A percentile compares a stretch with the other conserved stretches of the same genome.
Evolutionary conservation across 2,888 invertebrate genomes (phyloP).

Genomic region (Heliconius cydno): DNA sequence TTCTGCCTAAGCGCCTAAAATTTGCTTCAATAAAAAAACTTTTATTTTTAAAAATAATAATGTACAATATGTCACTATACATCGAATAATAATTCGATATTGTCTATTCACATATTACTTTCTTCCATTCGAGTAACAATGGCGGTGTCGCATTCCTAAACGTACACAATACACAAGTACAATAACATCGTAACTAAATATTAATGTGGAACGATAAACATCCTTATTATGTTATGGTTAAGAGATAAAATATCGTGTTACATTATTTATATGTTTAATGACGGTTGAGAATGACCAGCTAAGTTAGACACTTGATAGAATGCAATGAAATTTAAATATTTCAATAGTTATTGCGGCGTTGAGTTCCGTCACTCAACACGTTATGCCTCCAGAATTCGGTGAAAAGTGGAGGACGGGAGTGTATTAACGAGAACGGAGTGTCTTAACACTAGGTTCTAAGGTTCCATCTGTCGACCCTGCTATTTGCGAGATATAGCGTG

Average conservation of each 20-base stretch:
- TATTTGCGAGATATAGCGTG: too few relatives aligned
- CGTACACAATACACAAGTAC: conserved; percentile 65
- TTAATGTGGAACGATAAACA: conserved; percentile 57
- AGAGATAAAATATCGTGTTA: conserved; percentile 49
- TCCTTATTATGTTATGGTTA: conserved; percentile 53
- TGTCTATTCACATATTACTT: conserved; percentile 39
- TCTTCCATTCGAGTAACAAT: conserved; percentile 59
- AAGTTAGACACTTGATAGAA: conserved; percentile 18
- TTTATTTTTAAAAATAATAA: too few relatives aligned
- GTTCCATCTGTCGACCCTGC: too few relatives aligned
- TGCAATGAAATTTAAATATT: not conserved
- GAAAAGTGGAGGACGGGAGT: not conserved
- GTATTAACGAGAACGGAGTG: not conserved
- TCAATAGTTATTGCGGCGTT: not conserved
- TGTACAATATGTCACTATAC: too few relatives aligned
- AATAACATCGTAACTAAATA: conserved; percentile 58
- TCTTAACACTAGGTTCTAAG: not conserved
- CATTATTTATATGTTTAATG: conserved; percentile 35
- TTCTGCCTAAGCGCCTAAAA: too few relatives aligned
- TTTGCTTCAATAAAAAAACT: too few relatives aligned
- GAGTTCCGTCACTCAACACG: not conserved
- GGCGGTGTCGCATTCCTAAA: conserved; percentile 64
- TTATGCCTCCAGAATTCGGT: not conserved
- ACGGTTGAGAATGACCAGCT: not conserved
- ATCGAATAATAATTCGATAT: conserved; percentile 21